A percentile compares a stretch with the other conserved stretches of the same genome.
Evolutionary conservation across 1,140 invertebrate genomes (phyloP).

Genomic region (Zophobas atratus): DNA sequence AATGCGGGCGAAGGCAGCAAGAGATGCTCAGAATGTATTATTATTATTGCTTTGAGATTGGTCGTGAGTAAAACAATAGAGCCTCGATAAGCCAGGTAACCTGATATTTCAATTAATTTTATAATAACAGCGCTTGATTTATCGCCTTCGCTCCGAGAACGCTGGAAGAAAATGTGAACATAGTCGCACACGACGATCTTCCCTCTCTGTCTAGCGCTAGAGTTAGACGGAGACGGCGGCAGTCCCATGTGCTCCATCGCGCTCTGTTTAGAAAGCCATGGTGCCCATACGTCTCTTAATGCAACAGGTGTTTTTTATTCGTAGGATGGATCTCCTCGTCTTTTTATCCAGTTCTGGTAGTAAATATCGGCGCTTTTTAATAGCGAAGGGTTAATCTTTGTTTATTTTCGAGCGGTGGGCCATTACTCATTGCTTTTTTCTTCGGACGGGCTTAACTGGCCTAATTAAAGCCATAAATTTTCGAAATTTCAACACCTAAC

Average conservation of each 20-base stretch:
- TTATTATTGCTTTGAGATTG: slow-evolving; percentile 40
- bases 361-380: slow-evolving; percentile 40
- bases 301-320: slow-evolving; percentile 41
- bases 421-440: slow-evolving; percentile 29
- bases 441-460: slow-evolving; percentile 8
- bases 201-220: not conserved
- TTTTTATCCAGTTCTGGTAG: slow-evolving; percentile 41
- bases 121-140: slow-evolving; percentile 40
- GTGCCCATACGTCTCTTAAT: slow-evolving; percentile 42
- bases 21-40: slow-evolving; percentile 29
- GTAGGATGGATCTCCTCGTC: slow-evolving; percentile 39
- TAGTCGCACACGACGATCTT: too few species aligned
- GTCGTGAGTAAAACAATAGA: slow-evolving; percentile 36
- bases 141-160: slow-evolving; percentile 25
- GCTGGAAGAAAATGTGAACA: slow-evolving; percentile 16
- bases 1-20: not conserved
- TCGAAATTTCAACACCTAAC: slow-evolving; percentile 38
- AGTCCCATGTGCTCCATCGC: not conserved
- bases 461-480: slow-evolving; percentile 39
- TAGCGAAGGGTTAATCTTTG: slow-evolving; percentile 39
- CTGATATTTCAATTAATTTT: slow-evolving; percentile 43
- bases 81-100: slow-evolving; percentile 37
- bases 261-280: slow-evolving; percentile 35
- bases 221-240: not conserved
- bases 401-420: slow-evolving; percentile 14